These are phyloP conservation scores for Agrochola lota DNA, from an alignment of 2,888 invertebrate species.

Conservation along the genomic window DNA sequence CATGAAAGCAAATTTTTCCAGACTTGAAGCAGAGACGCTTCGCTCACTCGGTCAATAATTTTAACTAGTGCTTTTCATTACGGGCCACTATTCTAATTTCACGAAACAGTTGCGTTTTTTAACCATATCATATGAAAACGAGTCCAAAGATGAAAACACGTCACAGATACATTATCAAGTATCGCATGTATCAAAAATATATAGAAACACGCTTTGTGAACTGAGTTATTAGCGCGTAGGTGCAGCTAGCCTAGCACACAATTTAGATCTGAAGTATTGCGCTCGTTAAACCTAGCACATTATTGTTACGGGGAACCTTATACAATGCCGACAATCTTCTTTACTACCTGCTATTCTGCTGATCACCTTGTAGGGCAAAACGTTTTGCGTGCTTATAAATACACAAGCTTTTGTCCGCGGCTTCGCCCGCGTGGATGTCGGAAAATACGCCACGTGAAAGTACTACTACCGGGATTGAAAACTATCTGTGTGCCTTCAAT, in stretches of 20 bases:
- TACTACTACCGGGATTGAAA: too few species aligned
- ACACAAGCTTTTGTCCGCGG: neutral
- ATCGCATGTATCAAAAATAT: constrained; percentile 10
- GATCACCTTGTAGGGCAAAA: constrained; percentile 45
- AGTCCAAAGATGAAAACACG: neutral
- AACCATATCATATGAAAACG: neutral
- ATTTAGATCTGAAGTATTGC: constrained; percentile 44
- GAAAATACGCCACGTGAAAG: too few species aligned
- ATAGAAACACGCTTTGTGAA: neutral
- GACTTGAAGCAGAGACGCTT: too few species aligned
- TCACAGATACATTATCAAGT: neutral
- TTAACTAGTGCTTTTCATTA: too few species aligned
- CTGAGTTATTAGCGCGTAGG: constrained; percentile 50
- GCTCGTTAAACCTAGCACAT: constrained; percentile 53
- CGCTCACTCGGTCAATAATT: too few species aligned
- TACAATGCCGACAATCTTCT: constrained; percentile 41
- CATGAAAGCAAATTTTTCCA: too few species aligned
- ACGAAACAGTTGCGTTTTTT: neutral
- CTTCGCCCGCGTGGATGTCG: too few species aligned
- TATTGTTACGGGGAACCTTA: constrained; percentile 43
- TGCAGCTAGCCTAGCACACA: neutral
- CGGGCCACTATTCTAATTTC: neutral
- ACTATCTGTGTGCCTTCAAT: too few species aligned
- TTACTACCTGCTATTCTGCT: constrained; percentile 22
- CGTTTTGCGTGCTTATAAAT: constrained; percentile 32